Conservation (phyloP, 92 coral and sea anemone genomes). For the Porites divaricata region DNA sequence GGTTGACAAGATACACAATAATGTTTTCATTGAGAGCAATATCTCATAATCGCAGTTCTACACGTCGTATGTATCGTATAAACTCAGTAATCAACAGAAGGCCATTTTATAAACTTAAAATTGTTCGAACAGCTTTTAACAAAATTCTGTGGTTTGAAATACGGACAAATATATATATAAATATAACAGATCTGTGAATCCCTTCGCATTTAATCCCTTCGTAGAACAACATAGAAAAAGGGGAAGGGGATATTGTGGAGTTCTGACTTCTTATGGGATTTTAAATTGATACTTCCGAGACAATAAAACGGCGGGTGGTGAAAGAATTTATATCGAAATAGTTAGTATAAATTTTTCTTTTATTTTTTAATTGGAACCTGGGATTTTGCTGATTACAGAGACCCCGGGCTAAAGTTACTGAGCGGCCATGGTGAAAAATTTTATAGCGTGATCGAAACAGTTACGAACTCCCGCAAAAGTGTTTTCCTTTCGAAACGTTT, state of each 20-base stretch:
- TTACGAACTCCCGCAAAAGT: too few relatives aligned
- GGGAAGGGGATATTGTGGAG: neutral
- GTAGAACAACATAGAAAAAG: too few relatives aligned
- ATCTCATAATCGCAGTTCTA: neutral
- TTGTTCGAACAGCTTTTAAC: neutral
- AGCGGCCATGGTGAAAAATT: neutral
- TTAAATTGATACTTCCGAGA: neutral
- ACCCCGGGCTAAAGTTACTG: neutral
- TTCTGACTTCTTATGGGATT: neutral
- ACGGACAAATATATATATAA: neutral
- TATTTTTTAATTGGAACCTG: neutral
- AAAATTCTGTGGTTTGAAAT: neutral
- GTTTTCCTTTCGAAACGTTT: too few relatives aligned
- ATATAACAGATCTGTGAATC: neutral
- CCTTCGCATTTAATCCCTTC: neutral
- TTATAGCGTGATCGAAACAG: neutral
- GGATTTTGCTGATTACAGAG: neutral
- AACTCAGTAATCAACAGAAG: too few relatives aligned
- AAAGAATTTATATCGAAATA: slow-evolving; percentile 7
- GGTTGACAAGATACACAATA: slow-evolving; percentile 23
- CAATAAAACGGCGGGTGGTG: slow-evolving; percentile 18
- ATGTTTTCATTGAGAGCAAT: neutral
- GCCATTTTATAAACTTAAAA: too few relatives aligned
- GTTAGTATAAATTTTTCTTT: slow-evolving; percentile 8
- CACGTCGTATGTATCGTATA: too few relatives aligned